These are phyloP conservation scores for Etheostoma spectabile DNA, from an alignment of 2,113 vertebrate species.

Conservation along the genomic window DNA sequence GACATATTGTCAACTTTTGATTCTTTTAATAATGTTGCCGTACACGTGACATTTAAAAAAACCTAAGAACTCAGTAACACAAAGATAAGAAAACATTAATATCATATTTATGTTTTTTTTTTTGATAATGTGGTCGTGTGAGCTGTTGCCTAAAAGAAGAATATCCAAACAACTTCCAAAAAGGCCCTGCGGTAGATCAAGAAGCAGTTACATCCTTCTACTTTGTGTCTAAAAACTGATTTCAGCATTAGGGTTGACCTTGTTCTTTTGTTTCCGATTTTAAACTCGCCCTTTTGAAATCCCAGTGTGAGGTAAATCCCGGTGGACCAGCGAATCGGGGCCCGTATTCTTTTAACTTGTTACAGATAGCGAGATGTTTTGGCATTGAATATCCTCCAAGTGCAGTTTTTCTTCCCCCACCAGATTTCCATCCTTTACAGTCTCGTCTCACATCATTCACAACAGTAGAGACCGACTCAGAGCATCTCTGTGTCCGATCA, in stretches of 20 bases:
- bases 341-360: constrained; percentile 15
- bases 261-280: neutral
- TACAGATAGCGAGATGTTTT: constrained; percentile 63
- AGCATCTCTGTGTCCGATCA: constrained; percentile 21
- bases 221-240: constrained; percentile 9
- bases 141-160: constrained; percentile 33
- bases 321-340: constrained; percentile 15
- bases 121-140: constrained; percentile 17
- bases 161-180: constrained; percentile 32
- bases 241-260: constrained; percentile 6
- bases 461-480: constrained; percentile 27
- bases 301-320: constrained; percentile 68
- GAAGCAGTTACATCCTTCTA: constrained; percentile 33
- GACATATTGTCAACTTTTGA: constrained; percentile 51
- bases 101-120: constrained; percentile 60
- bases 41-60: constrained; percentile 68
- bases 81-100: constrained; percentile 78
- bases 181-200: constrained; percentile 45
- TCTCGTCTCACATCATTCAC: constrained; percentile 27
- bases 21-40: constrained; percentile 79
- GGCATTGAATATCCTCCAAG: constrained; percentile 56
- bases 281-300: constrained; percentile 53
- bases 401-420: constrained; percentile 19
- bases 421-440: constrained; percentile 32
- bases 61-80: constrained; percentile 71